phyloP scores from a whole-genome alignment of 2,888 invertebrate species.

The Eilema depressum region DNA sequence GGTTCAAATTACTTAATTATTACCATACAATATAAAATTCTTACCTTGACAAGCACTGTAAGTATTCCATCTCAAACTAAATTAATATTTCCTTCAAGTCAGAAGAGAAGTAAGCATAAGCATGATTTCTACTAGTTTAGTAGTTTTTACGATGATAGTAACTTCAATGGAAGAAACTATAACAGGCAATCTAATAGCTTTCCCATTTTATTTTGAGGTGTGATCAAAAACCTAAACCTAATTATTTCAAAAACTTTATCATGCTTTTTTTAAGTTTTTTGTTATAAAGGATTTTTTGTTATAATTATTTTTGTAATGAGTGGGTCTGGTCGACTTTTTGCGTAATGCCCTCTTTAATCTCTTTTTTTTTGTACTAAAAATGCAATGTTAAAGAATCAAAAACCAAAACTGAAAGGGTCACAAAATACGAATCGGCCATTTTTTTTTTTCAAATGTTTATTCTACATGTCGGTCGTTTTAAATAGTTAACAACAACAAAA shows the following conservation, averaged over 20 bases:
- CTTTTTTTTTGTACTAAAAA: neutral
- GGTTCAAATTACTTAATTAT: slow-evolving; percentile 9
- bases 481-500: slow-evolving; percentile 85
- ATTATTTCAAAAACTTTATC: neutral
- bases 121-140: slow-evolving; percentile 63
- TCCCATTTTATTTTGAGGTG: neutral
- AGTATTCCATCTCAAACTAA: slow-evolving; percentile 39
- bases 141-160: slow-evolving; percentile 46
- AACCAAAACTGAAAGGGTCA: slow-evolving; percentile 4
- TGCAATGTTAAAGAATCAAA: neutral
- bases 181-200: slow-evolving; percentile 21
- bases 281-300: too few relatives aligned
- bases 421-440: slow-evolving; percentile 32
- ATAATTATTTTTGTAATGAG: too few relatives aligned
- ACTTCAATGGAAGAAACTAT: slow-evolving; percentile 29
- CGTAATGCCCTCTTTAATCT: neutral
- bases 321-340: too few relatives aligned
- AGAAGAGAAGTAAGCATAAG: slow-evolving; percentile 61
- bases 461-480: slow-evolving; percentile 81
- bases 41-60: slow-evolving; percentile 59
- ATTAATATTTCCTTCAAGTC: slow-evolving; percentile 53
- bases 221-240: neutral
- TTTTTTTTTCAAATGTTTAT: slow-evolving; percentile 77
- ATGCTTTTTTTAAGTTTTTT: too few relatives aligned
- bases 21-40: slow-evolving; percentile 39